Evolutionary conservation across 2,113 vertebrate species (phyloP).

Genomic region (Hoplias malabaricus): DNA sequence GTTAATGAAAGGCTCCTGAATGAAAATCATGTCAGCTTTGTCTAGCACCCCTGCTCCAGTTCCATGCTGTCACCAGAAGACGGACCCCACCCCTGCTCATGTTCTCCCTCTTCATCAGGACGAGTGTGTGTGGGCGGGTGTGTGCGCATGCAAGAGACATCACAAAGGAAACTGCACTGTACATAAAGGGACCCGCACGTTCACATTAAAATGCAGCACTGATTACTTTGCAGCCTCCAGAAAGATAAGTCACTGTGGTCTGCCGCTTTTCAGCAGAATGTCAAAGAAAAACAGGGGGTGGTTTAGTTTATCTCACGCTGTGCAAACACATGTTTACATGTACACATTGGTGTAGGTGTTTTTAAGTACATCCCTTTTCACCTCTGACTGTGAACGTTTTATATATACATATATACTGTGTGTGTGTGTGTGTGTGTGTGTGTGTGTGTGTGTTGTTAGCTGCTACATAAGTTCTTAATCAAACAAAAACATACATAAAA

Average conservation of each 20-base stretch:
- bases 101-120: constrained; percentile 54
- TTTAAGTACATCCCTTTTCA: too few species aligned
- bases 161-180: constrained; percentile 8
- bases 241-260: constrained; percentile 9
- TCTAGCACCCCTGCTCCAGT: constrained; percentile 48
- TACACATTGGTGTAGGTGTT: too few species aligned
- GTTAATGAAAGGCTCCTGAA: constrained; percentile 58
- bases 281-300: not conserved
- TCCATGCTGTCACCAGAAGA: constrained; percentile 56
- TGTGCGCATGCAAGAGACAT: not conserved
- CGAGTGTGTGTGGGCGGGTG: constrained; percentile 12
- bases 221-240: too few species aligned
- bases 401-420: too few species aligned
- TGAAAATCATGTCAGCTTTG: constrained; percentile 56
- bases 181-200: not conserved
- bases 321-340: too few species aligned
- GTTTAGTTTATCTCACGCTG: not conserved
- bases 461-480: constrained; percentile 30
- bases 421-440: too few species aligned
- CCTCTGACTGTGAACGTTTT: too few species aligned
- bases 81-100: constrained; percentile 67
- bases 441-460: not conserved
- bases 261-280: constrained; percentile 15
- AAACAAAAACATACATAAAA: constrained; percentile 22
- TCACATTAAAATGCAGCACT: not conserved